Percentiles rank a stretch among this genome's conserved stretches.
These are phyloP conservation scores for Pseudococcus viburni DNA, from an alignment of 2,888 invertebrate genomes.

Conservation along the genomic window DNA sequence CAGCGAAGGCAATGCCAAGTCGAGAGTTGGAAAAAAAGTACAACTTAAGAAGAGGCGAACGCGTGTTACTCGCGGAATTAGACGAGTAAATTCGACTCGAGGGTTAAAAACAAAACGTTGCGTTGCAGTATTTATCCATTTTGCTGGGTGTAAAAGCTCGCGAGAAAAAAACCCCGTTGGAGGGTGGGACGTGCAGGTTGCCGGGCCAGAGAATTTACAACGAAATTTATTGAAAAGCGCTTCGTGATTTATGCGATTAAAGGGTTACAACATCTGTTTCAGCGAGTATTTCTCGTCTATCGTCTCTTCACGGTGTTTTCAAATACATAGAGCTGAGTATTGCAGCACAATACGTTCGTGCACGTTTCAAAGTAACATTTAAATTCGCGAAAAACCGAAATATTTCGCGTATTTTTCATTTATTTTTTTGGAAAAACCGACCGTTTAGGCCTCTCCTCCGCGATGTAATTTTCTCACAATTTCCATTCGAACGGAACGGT, in stretches of 20 bases:
- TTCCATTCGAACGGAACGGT: not conserved
- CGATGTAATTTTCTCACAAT: constrained; percentile 10
- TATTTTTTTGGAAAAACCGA: not conserved
- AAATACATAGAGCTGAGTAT: too few relatives aligned
- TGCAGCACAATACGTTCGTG: too few relatives aligned
- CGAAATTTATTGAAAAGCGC: constrained; percentile 48
- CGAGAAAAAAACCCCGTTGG: not conserved
- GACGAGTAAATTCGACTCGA: not conserved
- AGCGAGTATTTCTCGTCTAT: constrained; percentile 18
- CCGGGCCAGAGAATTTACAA: constrained; percentile 5
- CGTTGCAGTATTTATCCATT: not conserved
- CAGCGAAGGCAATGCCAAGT: not conserved
- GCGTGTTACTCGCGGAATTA: not conserved
- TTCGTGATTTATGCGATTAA: constrained; percentile 55
- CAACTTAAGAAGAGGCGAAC: not conserved
- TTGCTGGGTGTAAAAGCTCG: not conserved
- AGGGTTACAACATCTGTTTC: constrained; percentile 55
- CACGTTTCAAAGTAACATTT: constrained; percentile 8
- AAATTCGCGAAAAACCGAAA: constrained; percentile 33
- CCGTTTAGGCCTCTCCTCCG: not conserved
- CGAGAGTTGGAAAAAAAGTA: not conserved
- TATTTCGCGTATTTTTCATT: constrained; percentile 49
- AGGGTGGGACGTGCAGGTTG: not conserved
- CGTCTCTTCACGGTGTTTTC: not conserved
- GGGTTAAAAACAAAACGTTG: not conserved